Evolutionary conservation across 1,140 invertebrate genomes (phyloP).

Genomic region (Macrostomum lignano): DNA sequence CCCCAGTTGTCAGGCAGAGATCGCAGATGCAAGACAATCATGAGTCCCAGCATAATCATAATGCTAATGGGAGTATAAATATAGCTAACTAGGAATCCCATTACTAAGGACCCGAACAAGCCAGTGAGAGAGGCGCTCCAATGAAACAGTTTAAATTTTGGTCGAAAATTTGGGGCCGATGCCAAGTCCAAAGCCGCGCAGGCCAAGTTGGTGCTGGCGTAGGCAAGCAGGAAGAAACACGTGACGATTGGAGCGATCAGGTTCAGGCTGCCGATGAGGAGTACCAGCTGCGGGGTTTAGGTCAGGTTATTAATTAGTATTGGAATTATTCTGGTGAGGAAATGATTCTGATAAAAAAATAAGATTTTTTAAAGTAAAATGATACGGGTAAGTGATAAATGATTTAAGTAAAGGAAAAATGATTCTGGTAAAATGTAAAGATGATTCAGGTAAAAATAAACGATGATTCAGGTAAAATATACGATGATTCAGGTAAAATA

Average conservation of each 20-base stretch:
- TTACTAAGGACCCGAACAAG: constrained; percentile 52
- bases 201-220: constrained; percentile 75
- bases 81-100: constrained; percentile 82
- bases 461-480: too few species aligned
- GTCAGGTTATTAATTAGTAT: too few species aligned
- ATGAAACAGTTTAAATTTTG: constrained; percentile 79
- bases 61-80: constrained; percentile 62
- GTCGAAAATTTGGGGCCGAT: constrained; percentile 69
- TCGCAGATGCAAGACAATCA: constrained; percentile 62
- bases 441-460: too few species aligned
- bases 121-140: constrained; percentile 68
- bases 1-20: constrained; percentile 70
- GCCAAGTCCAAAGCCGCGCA: constrained; percentile 69
- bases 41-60: constrained; percentile 49
- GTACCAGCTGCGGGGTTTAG: constrained; percentile 46
- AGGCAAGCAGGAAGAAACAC: constrained; percentile 76
- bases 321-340: too few species aligned
- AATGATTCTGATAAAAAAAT: too few species aligned
- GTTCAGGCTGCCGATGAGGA: constrained; percentile 73
- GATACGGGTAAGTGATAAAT: too few species aligned
- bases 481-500: too few species aligned
- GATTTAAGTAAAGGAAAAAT: too few species aligned
- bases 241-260: constrained; percentile 83
- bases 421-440: too few species aligned
- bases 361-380: too few species aligned